phyloP scores from a whole-genome alignment of 2,888 invertebrate species.

The Augochlorella aurata region DNA sequence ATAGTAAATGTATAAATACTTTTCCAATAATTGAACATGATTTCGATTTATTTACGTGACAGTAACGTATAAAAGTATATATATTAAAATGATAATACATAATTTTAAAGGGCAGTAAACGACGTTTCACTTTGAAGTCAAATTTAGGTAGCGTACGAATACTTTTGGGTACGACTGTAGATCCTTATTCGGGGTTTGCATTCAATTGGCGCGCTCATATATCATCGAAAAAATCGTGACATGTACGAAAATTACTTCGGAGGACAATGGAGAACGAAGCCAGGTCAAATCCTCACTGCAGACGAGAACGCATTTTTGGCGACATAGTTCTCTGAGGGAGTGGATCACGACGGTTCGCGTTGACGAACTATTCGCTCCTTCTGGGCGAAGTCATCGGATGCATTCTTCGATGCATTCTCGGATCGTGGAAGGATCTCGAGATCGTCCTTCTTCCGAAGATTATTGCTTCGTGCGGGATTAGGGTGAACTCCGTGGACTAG shows the following conservation, averaged over 20 bases:
- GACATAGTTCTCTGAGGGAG: constrained; percentile 7
- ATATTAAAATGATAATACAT: no score
- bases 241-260: constrained; percentile 28
- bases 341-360: neutral
- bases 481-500: neutral
- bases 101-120: no score
- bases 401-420: constrained; percentile 19
- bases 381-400: neutral
- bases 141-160: no score
- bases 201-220: no score
- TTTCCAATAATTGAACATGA: no score
- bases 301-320: constrained; percentile 26
- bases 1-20: no score
- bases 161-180: no score
- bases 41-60: no score
- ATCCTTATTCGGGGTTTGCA: no score
- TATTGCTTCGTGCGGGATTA: neutral
- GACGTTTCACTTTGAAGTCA: no score
- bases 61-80: no score
- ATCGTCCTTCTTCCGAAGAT: neutral
- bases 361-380: neutral
- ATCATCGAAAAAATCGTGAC: neutral
- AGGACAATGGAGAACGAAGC: constrained; percentile 34
- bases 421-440: neutral
- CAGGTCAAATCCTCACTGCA: constrained; percentile 4